Percentiles rank a stretch among this genome's conserved stretches.
Evolutionary conservation across 2,113 vertebrate genomes (phyloP).

Genomic region (Rhinoderma darwinii): DNA sequence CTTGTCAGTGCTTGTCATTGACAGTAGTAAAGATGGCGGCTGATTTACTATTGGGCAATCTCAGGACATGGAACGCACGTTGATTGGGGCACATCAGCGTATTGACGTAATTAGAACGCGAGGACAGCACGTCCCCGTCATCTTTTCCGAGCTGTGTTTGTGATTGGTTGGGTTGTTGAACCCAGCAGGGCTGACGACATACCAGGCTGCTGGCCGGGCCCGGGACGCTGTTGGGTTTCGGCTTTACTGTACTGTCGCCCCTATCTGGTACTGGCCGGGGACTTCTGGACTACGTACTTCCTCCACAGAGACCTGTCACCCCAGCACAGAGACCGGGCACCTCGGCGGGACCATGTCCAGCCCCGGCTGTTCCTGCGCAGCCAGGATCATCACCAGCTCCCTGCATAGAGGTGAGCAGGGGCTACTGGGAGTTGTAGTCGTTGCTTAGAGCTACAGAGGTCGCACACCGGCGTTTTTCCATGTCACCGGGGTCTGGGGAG

Average conservation of each 20-base stretch:
- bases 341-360: conserved; percentile 54
- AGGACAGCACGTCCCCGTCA: neutral
- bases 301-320: neutral
- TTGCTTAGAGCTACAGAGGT: too few relatives aligned
- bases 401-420: conserved; percentile 68
- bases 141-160: neutral
- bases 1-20: conserved; percentile 4
- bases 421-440: too few relatives aligned
- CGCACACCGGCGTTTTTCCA: too few relatives aligned
- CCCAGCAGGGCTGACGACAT: conserved; percentile 13
- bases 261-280: rapidly evolving
- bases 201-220: neutral
- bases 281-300: rapidly evolving
- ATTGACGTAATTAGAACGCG: neutral
- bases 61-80: neutral
- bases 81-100: neutral
- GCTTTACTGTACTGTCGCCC: neutral
- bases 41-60: neutral
- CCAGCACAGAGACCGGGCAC: neutral
- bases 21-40: conserved; percentile 32
- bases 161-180: conserved; percentile 18
- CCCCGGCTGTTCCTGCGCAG: conserved; percentile 60
- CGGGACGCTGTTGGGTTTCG: neutral
- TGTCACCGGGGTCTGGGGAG: too few relatives aligned
- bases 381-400: conserved; percentile 64